These are phyloP conservation scores for Nomada goodeniana DNA, from an alignment of 2,888 invertebrate species.

Conservation along the genomic window DNA sequence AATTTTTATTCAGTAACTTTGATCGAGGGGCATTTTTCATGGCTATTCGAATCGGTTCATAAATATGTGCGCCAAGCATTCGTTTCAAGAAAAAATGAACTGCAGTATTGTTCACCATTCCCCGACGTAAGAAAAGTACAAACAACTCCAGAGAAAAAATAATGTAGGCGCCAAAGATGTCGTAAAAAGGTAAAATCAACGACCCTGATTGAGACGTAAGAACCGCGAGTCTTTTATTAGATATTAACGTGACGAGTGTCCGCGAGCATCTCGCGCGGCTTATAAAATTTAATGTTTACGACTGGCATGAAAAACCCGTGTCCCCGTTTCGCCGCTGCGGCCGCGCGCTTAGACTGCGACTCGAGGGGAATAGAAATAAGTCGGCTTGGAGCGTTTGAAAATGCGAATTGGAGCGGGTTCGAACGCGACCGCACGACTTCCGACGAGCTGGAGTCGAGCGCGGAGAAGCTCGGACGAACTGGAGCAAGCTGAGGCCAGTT, in stretches of 20 bases:
- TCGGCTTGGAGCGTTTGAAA: conserved; percentile 14
- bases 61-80: too few relatives aligned
- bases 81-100: too few relatives aligned
- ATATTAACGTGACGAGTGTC: conserved; percentile 2
- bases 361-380: conserved; percentile 26
- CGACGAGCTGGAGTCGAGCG: conserved; percentile 8
- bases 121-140: too few relatives aligned
- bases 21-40: too few relatives aligned
- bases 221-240: neutral
- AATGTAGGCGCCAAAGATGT: too few relatives aligned
- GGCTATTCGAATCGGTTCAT: too few relatives aligned
- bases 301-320: conserved; percentile 13
- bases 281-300: conserved; percentile 19
- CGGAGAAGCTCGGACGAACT: conserved; percentile 30
- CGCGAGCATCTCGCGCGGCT: neutral
- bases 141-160: too few relatives aligned
- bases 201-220: conserved; percentile 7
- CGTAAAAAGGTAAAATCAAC: neutral
- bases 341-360: conserved; percentile 10
- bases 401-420: conserved; percentile 33
- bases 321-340: conserved; percentile 10
- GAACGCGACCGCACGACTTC: conserved; percentile 9
- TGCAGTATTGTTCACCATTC: too few relatives aligned
- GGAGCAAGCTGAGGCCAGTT: conserved; percentile 32
- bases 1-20: too few relatives aligned